Conservation (phyloP, 2,113 vertebrate genomes). For the Leuciscus idus region DNA sequence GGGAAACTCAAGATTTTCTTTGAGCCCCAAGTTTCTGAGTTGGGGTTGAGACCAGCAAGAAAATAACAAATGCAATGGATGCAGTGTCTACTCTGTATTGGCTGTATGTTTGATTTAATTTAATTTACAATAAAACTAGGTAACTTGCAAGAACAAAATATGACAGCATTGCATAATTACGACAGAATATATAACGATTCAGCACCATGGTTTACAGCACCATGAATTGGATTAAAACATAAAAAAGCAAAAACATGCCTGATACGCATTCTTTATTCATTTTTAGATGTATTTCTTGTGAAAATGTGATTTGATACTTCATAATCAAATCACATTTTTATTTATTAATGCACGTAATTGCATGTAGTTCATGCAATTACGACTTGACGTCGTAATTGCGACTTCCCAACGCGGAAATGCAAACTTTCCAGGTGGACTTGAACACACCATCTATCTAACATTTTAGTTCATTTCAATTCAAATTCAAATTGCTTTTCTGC, state of each 20-base stretch:
- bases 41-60: background rate
- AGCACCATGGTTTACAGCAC: background rate
- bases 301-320: background rate
- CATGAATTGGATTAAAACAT: background rate
- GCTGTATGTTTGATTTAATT: background rate
- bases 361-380: too few species aligned
- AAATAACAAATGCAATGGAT: background rate
- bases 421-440: background rate
- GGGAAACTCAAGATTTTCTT: too few species aligned
- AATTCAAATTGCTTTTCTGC: background rate
- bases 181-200: background rate
- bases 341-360: too few species aligned
- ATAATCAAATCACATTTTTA: too few species aligned
- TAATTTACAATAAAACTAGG: background rate
- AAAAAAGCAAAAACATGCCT: background rate
- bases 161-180: background rate
- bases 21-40: background rate
- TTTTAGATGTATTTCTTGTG: background rate
- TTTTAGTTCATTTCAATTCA: background rate
- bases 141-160: background rate
- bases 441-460: background rate
- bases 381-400: background rate
- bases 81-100: background rate
- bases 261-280: background rate
- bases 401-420: background rate